phyloP scores from a whole-genome alignment of 2,113 vertebrate species.

The Tursiops truncatus region DNA sequence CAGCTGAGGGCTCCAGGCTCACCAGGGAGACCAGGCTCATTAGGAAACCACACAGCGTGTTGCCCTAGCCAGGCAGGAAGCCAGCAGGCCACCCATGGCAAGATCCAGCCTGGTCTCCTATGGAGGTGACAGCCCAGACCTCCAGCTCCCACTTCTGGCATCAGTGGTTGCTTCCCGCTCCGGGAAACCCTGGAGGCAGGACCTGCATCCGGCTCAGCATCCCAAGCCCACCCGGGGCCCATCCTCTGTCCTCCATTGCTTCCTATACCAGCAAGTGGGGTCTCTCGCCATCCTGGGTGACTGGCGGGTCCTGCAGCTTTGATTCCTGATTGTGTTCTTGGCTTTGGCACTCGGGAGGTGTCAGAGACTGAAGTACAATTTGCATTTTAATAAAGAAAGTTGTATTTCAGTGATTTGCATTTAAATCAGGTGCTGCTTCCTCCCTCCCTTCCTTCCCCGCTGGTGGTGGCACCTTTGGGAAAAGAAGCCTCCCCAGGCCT shows the following conservation, averaged over 20 bases:
- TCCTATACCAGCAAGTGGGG: neutral
- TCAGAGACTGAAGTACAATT: constrained; percentile 72
- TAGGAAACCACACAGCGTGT: neutral
- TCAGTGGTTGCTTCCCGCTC: neutral
- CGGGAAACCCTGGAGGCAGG: neutral
- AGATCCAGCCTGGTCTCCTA: neutral
- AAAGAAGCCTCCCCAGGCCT: neutral
- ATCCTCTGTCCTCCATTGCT: neutral
- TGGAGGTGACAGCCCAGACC: neutral
- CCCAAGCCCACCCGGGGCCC: neutral
- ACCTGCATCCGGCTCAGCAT: neutral
- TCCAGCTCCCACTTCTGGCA: too few relatives aligned
- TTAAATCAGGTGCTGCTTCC: constrained; percentile 79
- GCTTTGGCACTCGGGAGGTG: constrained; percentile 14
- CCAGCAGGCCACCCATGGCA: neutral
- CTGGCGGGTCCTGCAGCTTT: neutral
- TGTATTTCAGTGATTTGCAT: constrained; percentile 83
- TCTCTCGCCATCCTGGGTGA: neutral
- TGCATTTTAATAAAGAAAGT: constrained; percentile 85
- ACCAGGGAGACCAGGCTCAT: neutral
- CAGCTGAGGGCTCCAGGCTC: constrained; percentile 3
- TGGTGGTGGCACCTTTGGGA: constrained; percentile 66
- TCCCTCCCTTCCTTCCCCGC: neutral
- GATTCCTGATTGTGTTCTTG: neutral
- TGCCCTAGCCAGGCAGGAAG: neutral